Percentiles rank a stretch among this genome's conserved stretches.
phyloP scores from a whole-genome alignment of 1,140 invertebrate genomes.

The Littorina saxatilis region DNA sequence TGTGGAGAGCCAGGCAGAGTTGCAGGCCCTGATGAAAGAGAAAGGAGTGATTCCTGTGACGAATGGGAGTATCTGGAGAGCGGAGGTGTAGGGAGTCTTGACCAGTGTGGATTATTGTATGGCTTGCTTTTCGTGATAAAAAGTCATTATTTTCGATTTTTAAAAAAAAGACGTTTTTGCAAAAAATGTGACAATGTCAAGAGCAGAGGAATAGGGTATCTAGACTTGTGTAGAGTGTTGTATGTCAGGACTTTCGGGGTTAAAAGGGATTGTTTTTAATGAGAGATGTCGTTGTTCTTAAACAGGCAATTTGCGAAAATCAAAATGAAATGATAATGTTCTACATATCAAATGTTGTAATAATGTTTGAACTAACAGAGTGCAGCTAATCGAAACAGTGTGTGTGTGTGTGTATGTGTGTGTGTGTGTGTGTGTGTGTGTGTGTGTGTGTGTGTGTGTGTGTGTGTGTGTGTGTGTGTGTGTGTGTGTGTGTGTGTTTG shows the following conservation, averaged over 20 bases:
- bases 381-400: background rate
- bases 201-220: too few relatives aligned
- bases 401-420: background rate
- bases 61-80: constrained; percentile 32
- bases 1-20: constrained; percentile 98
- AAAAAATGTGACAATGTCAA: background rate
- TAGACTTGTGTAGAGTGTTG: too few relatives aligned
- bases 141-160: background rate
- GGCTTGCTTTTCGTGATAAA: background rate
- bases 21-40: constrained; percentile 72
- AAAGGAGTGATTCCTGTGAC: background rate
- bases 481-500: background rate
- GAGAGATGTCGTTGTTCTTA: too few relatives aligned
- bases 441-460: constrained; percentile 8
- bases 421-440: background rate
- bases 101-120: background rate
- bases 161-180: background rate
- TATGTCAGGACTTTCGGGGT: too few relatives aligned
- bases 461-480: background rate
- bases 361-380: background rate
- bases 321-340: background rate
- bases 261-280: too few relatives aligned
- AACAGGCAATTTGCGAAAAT: background rate
- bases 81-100: constrained; percentile 30
- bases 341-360: background rate